Evolutionary conservation across 2,113 vertebrate species (phyloP).

Genomic region (Alethe diademata): DNA sequence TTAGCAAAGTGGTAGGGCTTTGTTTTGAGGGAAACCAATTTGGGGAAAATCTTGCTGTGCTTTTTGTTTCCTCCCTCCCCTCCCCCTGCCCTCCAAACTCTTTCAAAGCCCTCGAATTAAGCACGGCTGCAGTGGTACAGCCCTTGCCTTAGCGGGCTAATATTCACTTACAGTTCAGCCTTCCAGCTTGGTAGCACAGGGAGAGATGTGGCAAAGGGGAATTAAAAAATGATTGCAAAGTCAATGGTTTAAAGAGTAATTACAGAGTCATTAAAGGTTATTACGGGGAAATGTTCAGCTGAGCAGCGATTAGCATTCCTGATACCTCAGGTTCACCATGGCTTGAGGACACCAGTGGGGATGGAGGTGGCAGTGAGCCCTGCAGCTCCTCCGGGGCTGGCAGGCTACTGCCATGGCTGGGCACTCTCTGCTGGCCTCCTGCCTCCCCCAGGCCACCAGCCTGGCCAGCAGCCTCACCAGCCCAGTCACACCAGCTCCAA

Average conservation of each 20-base stretch:
- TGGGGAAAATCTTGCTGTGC: slow-evolving; percentile 38
- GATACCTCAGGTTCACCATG: slow-evolving; percentile 5
- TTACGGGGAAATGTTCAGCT: slow-evolving; percentile 38
- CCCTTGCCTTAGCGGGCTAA: not conserved
- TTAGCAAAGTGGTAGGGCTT: slow-evolving; percentile 29
- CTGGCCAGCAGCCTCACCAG: rapidly evolving
- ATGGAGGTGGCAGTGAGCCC: not conserved
- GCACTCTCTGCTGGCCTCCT: not conserved
- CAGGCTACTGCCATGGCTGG: not conserved
- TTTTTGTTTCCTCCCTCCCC: slow-evolving; percentile 38
- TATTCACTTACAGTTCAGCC: not conserved
- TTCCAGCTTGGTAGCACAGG: not conserved
- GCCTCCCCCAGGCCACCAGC: rapidly evolving
- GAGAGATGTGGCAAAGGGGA: slow-evolving; percentile 1
- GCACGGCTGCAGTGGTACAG: not conserved
- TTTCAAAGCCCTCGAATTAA: not conserved
- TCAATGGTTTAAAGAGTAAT: slow-evolving; percentile 66
- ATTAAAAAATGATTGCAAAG: slow-evolving; percentile 66
- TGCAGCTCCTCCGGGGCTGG: not conserved
- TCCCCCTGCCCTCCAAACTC: slow-evolving; percentile 26
- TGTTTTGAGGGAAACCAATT: slow-evolving; percentile 22
- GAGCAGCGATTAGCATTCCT: slow-evolving; percentile 52
- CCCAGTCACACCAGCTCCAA: not conserved
- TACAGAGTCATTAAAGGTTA: slow-evolving; percentile 66
- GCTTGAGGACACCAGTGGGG: slow-evolving; percentile 3